phyloP scores from a whole-genome alignment of 2,888 invertebrate species.

The Callimorpha dominula region DNA sequence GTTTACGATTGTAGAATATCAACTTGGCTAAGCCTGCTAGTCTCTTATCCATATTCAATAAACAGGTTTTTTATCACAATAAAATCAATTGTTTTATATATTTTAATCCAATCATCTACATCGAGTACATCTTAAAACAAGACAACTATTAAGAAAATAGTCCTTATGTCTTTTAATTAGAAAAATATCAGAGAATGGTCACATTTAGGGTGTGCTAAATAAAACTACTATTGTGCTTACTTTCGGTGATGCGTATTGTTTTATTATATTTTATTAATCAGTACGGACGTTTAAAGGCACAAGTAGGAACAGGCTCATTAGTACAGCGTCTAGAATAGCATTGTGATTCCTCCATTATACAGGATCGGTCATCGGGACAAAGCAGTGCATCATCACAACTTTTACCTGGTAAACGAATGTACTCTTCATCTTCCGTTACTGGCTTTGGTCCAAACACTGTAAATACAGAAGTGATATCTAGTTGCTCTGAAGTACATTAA shows the following conservation, averaged over 20 bases:
- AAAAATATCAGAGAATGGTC: background rate
- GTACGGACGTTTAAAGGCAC: background rate
- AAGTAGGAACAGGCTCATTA: conserved; percentile 1
- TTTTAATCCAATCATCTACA: no score
- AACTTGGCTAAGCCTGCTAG: no score
- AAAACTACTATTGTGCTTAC: no score
- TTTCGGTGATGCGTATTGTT: background rate
- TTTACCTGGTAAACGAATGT: conserved; percentile 7
- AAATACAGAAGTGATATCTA: background rate
- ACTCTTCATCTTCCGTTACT: background rate
- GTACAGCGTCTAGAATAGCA: conserved; percentile 2
- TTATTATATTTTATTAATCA: background rate
- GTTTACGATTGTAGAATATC: no score
- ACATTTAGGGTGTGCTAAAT: background rate
- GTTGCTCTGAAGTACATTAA: no score
- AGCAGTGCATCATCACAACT: conserved; percentile 8
- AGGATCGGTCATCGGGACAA: conserved; percentile 10
- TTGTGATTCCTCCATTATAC: conserved; percentile 3
- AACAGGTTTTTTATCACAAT: no score
- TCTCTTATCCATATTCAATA: no score
- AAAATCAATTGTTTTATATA: no score
- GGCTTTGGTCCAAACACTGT: background rate
- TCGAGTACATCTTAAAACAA: no score
- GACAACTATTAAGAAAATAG: no score
- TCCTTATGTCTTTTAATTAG: no score